A percentile compares a stretch with the other conserved stretches of the same genome.
phyloP scores from a whole-genome alignment of 2,888 invertebrate species.

The Scelioninae gen. 2 region DNA sequence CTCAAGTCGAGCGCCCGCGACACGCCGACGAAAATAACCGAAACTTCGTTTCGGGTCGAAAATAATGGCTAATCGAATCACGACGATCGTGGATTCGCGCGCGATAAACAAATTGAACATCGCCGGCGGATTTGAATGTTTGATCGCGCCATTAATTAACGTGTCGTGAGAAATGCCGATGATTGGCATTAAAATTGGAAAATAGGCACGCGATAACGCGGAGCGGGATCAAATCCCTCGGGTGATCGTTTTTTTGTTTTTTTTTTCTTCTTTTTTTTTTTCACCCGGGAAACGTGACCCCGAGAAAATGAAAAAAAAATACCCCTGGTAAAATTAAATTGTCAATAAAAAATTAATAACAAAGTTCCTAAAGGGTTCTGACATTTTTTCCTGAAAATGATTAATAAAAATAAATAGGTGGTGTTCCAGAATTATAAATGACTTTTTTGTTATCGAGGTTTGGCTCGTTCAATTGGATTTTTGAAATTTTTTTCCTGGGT shows the following conservation, averaged over 20 bases:
- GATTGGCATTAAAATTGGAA: constrained; percentile 5
- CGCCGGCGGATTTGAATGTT: constrained; percentile 13
- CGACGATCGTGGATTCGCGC: constrained; percentile 18
- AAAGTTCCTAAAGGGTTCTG: too few relatives aligned
- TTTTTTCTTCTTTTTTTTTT: too few relatives aligned
- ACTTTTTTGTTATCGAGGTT: too few relatives aligned
- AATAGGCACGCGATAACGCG: constrained; percentile 10
- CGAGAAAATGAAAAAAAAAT: too few relatives aligned
- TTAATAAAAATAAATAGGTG: too few relatives aligned
- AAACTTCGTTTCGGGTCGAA: not conserved
- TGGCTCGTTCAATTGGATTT: too few relatives aligned
- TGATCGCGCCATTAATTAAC: constrained; percentile 31
- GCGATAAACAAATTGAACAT: constrained; percentile 29
- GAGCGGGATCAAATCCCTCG: constrained; percentile 5
- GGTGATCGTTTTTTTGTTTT: constrained; percentile 8
- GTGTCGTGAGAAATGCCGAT: constrained; percentile 22
- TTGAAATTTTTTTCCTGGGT: too few relatives aligned
- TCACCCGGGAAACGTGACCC: too few relatives aligned
- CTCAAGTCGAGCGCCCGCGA: not conserved
- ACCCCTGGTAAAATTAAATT: too few relatives aligned
- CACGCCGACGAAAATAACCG: not conserved
- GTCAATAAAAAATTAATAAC: too few relatives aligned
- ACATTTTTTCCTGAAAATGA: too few relatives aligned
- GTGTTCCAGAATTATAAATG: too few relatives aligned
- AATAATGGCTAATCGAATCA: not conserved